Conservation (phyloP, 2,797 vertebrate genomes). For the Gadopsis bispinosus region DNA sequence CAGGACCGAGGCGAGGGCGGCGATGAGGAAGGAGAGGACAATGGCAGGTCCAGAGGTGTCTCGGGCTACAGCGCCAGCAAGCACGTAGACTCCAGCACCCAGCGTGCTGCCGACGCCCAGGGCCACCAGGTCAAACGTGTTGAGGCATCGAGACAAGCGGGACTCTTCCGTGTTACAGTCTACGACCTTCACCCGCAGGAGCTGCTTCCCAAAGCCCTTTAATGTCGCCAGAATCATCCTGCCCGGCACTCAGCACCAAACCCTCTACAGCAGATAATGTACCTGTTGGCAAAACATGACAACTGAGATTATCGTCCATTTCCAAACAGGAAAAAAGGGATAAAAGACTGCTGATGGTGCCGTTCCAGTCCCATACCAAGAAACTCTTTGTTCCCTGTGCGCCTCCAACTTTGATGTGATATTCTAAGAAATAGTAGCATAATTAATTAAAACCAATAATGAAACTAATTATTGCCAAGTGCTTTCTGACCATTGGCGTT, state of each 20-base stretch:
- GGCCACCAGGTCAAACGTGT: conserved; percentile 94
- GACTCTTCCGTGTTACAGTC: conserved; percentile 88
- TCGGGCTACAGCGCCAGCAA: conserved; percentile 93
- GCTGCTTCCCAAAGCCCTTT: conserved; percentile 86
- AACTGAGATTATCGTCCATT: background rate
- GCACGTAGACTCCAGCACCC: conserved; percentile 94
- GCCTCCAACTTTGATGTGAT: background rate
- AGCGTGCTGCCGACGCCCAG: conserved; percentile 96
- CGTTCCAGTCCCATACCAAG: background rate
- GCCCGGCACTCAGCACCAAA: background rate
- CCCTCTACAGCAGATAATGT: background rate
- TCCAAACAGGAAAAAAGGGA: background rate
- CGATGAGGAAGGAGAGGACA: conserved; percentile 94
- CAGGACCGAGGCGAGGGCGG: conserved; percentile 93
- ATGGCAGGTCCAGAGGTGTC: conserved; percentile 92
- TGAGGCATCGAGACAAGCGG: conserved; percentile 91
- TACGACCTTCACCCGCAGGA: conserved; percentile 93
- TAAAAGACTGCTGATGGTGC: background rate
- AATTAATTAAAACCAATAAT: background rate
- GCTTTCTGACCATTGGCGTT: background rate
- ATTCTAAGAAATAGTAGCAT: conserved; percentile 3
- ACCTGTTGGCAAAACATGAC: conserved; percentile 41
- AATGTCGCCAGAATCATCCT: conserved; percentile 87
- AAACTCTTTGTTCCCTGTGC: background rate
- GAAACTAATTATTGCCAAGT: background rate